Percentiles rank a stretch among this genome's conserved stretches.
phyloP scores from a whole-genome alignment of 2,113 vertebrate genomes.

The Menura novaehollandiae region DNA sequence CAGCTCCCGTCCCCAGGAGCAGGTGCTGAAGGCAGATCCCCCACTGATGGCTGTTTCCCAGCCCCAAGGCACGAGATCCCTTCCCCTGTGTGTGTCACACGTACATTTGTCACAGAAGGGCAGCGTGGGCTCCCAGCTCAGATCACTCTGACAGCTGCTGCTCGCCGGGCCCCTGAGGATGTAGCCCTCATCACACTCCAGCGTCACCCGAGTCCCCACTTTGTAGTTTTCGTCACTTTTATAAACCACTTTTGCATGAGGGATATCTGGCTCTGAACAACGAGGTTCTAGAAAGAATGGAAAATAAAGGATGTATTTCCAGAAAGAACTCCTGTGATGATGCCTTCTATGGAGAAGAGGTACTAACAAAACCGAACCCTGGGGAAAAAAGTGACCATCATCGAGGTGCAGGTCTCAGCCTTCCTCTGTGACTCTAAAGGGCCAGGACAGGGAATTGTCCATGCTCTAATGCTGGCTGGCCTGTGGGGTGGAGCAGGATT shows the following conservation, averaged over 20 bases:
- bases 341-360: not conserved
- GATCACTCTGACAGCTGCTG: not conserved
- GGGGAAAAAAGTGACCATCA: not conserved
- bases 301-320: not conserved
- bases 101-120: conserved; percentile 49
- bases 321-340: not conserved
- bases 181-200: not conserved
- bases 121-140: conserved; percentile 12
- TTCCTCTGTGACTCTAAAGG: not conserved
- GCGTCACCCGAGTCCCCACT: not conserved
- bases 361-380: not conserved
- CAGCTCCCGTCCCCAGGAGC: not conserved
- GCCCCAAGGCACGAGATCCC: rapidly evolving
- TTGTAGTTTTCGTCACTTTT: not conserved
- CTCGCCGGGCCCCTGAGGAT: not conserved
- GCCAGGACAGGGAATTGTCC: not conserved
- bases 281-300: rapidly evolving
- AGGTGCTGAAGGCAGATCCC: not conserved
- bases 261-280: not conserved
- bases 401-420: not conserved
- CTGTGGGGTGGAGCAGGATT: not conserved
- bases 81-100: not conserved
- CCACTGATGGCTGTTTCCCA: not conserved
- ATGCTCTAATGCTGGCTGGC: not conserved
- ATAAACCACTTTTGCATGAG: not conserved